phyloP scores from a whole-genome alignment of 2,113 vertebrate genomes.

The Anolis sagrei region DNA sequence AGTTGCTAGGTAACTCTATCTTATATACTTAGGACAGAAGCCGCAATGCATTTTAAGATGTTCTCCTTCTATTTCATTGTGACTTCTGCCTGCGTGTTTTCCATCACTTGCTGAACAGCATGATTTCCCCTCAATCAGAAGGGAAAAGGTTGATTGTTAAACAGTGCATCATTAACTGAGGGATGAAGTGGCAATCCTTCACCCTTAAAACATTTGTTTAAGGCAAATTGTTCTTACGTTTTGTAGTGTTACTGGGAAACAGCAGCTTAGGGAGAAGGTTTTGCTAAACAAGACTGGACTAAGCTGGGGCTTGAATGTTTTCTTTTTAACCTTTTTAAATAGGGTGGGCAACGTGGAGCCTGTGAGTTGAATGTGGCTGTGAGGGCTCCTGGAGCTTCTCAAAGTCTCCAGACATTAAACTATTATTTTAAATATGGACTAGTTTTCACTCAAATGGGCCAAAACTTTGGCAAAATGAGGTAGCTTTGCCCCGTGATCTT shows the following conservation, averaged over 20 bases:
- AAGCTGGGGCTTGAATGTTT: not conserved
- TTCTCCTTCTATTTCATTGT: not conserved
- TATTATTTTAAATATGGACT: too few relatives aligned
- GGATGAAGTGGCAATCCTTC: not conserved
- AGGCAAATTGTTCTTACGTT: not conserved
- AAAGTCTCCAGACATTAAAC: too few relatives aligned
- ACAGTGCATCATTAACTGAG: not conserved
- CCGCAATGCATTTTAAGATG: not conserved
- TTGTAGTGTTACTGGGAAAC: not conserved
- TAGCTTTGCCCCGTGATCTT: too few relatives aligned
- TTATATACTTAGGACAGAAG: conserved; percentile 8
- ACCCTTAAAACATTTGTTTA: not conserved
- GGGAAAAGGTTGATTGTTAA: not conserved
- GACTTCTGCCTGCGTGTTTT: not conserved
- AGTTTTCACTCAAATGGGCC: too few relatives aligned
- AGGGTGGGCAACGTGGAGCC: too few relatives aligned
- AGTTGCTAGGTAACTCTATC: conserved; percentile 23
- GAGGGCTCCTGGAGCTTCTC: too few relatives aligned
- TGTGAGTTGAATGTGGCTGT: too few relatives aligned
- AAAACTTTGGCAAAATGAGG: too few relatives aligned
- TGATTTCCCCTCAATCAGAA: not conserved
- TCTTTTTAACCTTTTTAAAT: not conserved
- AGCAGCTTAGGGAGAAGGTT: not conserved
- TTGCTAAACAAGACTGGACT: not conserved
- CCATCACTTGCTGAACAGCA: not conserved